Percentiles rank a stretch among this genome's conserved stretches.
These are phyloP conservation scores for Amphiprion percula DNA, from an alignment of 2,113 vertebrate genomes.

Conservation along the genomic window DNA sequence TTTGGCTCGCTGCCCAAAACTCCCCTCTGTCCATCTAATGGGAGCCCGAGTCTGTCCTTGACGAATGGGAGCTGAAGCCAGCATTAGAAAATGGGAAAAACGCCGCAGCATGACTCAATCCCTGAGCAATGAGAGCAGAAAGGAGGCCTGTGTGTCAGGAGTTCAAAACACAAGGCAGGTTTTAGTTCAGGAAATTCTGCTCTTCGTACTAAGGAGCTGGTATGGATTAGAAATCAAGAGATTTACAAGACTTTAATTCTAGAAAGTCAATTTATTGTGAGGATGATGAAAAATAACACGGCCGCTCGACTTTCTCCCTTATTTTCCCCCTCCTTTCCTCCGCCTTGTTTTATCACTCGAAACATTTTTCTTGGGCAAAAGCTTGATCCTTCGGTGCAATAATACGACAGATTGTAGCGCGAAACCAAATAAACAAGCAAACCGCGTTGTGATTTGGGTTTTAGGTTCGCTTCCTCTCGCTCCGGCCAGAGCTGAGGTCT, in stretches of 20 bases:
- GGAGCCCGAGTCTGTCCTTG: constrained; percentile 60
- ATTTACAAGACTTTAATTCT: constrained; percentile 36
- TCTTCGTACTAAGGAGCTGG: constrained; percentile 26
- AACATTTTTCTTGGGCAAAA: constrained; percentile 28
- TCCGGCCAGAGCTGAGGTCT: constrained; percentile 57
- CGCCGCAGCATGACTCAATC: constrained; percentile 64
- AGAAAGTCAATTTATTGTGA: constrained; percentile 52
- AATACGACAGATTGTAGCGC: constrained; percentile 52
- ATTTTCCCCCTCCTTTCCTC: no score
- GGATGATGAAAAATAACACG: constrained; percentile 31
- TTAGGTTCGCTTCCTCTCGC: constrained; percentile 51
- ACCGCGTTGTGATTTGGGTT: constrained; percentile 69
- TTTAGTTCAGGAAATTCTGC: constrained; percentile 40
- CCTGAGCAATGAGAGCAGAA: constrained; percentile 64
- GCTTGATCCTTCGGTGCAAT: constrained; percentile 51
- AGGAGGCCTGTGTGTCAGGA: constrained; percentile 31
- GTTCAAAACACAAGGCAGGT: constrained; percentile 47
- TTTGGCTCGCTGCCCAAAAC: constrained; percentile 69
- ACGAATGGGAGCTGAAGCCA: constrained; percentile 67
- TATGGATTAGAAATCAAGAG: constrained; percentile 31
- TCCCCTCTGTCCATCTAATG: constrained; percentile 67
- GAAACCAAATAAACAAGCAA: constrained; percentile 75
- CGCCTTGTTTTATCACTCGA: constrained; percentile 13
- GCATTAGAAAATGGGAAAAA: constrained; percentile 49
- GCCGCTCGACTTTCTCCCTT: constrained; percentile 9